Percentiles rank a stretch among this genome's conserved stretches.
phyloP scores from a whole-genome alignment of 2,888 invertebrate species.

The Drosophila kanekoi region DNA sequence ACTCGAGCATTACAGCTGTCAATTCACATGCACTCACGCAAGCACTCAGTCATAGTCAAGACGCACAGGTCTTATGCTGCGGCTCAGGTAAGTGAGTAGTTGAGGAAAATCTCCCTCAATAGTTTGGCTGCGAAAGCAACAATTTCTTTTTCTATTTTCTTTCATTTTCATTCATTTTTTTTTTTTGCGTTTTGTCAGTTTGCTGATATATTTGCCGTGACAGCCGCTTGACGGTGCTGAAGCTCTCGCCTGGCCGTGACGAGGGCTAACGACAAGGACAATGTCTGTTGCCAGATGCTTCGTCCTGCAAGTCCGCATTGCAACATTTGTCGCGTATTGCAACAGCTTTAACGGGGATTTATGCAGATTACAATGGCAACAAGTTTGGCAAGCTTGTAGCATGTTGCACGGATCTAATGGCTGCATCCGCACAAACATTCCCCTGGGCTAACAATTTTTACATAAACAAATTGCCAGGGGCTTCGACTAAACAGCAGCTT shows the following conservation, averaged over 20 bases:
- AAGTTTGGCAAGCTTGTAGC: conserved; percentile 43
- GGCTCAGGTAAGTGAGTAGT: conserved; percentile 7
- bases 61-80: conserved; percentile 1
- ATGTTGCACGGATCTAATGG: conserved; percentile 16
- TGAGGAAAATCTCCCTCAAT: conserved; percentile 1
- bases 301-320: conserved; percentile 43
- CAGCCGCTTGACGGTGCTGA: conserved; percentile 15
- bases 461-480: conserved; percentile 17
- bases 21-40: conserved; percentile 25
- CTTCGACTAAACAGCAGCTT: neutral
- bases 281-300: conserved; percentile 24
- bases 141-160: conserved; percentile 23
- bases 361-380: conserved; percentile 62
- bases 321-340: conserved; percentile 50
- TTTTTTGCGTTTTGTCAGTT: conserved; percentile 10
- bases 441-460: conserved; percentile 1
- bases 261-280: conserved; percentile 13
- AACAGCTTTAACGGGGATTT: conserved; percentile 59
- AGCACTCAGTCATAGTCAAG: conserved; percentile 13
- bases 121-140: conserved; percentile 29
- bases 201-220: conserved; percentile 31
- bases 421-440: conserved; percentile 6
- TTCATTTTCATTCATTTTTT: neutral
- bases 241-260: conserved; percentile 11
- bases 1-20: conserved; percentile 31